phyloP scores from a whole-genome alignment of 2,888 invertebrate species.

The Atrina japonica region DNA sequence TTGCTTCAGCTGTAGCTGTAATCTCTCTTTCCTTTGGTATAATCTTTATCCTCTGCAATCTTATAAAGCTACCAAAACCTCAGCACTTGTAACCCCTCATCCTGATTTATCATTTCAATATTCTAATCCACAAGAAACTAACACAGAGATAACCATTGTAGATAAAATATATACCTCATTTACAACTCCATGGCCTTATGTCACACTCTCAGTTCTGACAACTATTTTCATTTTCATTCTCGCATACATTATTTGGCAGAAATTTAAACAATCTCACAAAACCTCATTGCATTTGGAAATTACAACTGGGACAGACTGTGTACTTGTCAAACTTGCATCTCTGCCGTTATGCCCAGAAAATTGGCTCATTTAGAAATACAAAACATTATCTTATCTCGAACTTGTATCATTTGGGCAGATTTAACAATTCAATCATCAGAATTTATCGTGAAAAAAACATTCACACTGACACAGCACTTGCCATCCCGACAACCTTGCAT shows the following conservation, averaged over 20 bases:
- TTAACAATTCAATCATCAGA: not conserved
- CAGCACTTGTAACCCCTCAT: not conserved
- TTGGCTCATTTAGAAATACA: not conserved
- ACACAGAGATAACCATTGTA: not conserved
- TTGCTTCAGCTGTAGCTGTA: not conserved
- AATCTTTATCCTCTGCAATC: too few species aligned
- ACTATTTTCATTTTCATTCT: not conserved
- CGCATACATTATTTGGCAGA: not conserved
- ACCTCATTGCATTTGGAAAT: conserved; percentile 2
- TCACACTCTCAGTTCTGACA: not conserved
- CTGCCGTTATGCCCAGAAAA: conserved; percentile 14
- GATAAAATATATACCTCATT: conserved; percentile 4
- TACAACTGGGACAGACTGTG: not conserved
- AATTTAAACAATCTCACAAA: conserved; percentile 12
- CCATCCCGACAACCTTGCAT: conserved; percentile 7
- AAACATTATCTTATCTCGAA: not conserved
- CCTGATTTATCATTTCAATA: not conserved
- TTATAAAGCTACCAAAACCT: not conserved
- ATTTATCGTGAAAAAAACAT: not conserved
- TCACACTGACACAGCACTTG: not conserved
- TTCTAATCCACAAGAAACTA: not conserved
- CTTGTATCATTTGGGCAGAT: not conserved
- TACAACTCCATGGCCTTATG: conserved; percentile 13
- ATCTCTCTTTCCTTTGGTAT: conserved; percentile 3
- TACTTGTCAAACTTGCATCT: not conserved